Evolutionary conservation across 2,888 invertebrate genomes (phyloP).

Genomic region (Hoplodrina blanda): DNA sequence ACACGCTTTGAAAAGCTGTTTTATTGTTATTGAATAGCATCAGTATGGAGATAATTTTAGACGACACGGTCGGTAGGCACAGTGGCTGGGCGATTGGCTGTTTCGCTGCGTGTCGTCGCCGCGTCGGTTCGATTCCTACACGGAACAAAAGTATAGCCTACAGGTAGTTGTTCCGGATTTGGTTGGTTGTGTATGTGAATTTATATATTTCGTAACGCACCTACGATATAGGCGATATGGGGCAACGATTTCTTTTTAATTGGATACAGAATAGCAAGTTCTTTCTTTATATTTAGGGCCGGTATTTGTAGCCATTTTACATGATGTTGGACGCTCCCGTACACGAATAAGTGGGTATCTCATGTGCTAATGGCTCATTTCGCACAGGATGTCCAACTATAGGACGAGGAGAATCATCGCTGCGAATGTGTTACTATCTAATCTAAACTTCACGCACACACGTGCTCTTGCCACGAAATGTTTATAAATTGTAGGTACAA

Average conservation of each 20-base stretch:
- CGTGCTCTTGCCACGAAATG: conserved; percentile 26
- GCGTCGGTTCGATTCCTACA: no score
- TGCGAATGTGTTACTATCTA: conserved; percentile 29
- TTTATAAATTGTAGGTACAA: conserved; percentile 50
- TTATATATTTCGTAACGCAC: no score
- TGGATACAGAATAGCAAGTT: no score
- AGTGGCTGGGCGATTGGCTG: no score
- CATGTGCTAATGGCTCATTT: conserved; percentile 6
- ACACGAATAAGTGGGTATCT: not conserved
- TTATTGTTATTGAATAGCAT: not conserved
- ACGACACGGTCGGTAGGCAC: no score
- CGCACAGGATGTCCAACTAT: conserved; percentile 43
- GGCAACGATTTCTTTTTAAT: not conserved
- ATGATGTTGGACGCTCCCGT: not conserved
- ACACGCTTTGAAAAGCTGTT: not conserved
- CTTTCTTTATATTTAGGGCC: no score
- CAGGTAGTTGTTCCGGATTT: no score
- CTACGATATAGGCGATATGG: no score
- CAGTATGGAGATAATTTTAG: no score
- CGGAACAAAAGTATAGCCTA: no score
- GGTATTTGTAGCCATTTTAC: not conserved
- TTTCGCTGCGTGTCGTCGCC: no score
- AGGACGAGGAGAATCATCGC: conserved; percentile 35
- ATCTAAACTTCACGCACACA: conserved; percentile 11
- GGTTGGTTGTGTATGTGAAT: no score